Percentiles rank a stretch among this genome's conserved stretches.
phyloP scores from a whole-genome alignment of 1,140 invertebrate genomes.

The Microplitis demolitor region DNA sequence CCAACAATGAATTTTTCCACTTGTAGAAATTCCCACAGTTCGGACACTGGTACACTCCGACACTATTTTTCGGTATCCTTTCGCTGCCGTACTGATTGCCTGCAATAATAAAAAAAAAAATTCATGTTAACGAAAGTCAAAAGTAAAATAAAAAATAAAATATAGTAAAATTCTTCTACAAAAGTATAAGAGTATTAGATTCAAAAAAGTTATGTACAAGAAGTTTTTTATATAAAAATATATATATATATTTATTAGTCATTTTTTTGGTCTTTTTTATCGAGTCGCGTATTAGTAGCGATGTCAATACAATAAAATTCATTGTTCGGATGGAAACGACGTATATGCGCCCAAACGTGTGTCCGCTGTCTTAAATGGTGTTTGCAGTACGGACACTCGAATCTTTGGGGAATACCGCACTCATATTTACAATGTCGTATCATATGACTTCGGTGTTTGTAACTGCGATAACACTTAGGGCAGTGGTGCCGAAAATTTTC shows the following conservation, averaged over 20 bases:
- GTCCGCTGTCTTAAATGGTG: conserved; percentile 58
- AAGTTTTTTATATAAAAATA: too few species aligned
- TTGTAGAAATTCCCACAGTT: conserved; percentile 63
- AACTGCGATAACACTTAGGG: conserved; percentile 52
- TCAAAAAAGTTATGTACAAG: too few species aligned
- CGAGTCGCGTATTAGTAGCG: conserved; percentile 45
- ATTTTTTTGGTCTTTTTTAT: conserved; percentile 28
- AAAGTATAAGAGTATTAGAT: too few species aligned
- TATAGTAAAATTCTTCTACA: too few species aligned
- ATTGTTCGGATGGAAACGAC: conserved; percentile 22
- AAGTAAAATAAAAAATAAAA: too few species aligned
- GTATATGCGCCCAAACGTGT: conserved; percentile 47
- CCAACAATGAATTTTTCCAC: conserved; percentile 64
- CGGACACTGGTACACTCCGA: conserved; percentile 55
- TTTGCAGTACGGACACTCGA: conserved; percentile 62
- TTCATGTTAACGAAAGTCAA: not conserved
- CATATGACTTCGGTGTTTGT: conserved; percentile 52
- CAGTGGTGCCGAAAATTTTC: conserved; percentile 33
- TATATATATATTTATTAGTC: conserved; percentile 13
- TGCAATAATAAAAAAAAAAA: not conserved
- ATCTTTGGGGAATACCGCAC: conserved; percentile 63
- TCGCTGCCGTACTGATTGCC: not conserved
- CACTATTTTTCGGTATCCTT: not conserved
- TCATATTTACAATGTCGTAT: conserved; percentile 61
- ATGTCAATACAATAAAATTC: conserved; percentile 43